Evolutionary conservation across 1,140 invertebrate genomes (phyloP).

Genomic region (Caenorhabditis inopinata): DNA sequence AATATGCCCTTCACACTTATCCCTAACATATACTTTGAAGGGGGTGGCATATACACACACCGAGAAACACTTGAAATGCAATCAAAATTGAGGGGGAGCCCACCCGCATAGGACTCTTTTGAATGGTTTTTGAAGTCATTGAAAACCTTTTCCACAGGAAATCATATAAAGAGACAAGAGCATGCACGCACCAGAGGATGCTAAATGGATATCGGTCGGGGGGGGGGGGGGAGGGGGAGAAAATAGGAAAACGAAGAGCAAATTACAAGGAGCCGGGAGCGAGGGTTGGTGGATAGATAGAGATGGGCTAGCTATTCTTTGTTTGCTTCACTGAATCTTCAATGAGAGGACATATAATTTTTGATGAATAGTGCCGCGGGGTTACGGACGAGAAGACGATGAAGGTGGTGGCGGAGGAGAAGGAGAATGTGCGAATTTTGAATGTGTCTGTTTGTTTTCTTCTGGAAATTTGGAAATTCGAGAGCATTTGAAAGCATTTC

Average conservation of each 20-base stretch:
- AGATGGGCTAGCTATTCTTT: not conserved
- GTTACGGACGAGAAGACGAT: not conserved
- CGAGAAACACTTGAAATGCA: constrained; percentile 21
- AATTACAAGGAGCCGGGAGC: not conserved
- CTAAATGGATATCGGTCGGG: too few species aligned
- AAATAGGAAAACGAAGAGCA: not conserved
- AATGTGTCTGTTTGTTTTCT: constrained; percentile 34
- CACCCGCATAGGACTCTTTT: not conserved
- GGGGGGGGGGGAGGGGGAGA: not conserved
- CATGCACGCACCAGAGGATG: too few species aligned
- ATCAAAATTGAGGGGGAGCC: not conserved
- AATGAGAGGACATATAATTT: constrained; percentile 9
- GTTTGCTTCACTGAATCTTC: not conserved
- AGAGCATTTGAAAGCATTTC: constrained; percentile 14
- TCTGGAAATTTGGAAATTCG: constrained; percentile 28
- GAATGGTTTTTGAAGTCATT: too few species aligned
- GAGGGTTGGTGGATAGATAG: not conserved
- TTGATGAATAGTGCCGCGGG: constrained; percentile 28
- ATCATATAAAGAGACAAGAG: too few species aligned
- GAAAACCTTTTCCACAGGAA: too few species aligned
- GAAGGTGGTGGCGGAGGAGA: not conserved
- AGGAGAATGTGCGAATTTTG: constrained; percentile 12
- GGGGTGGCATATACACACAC: not conserved
- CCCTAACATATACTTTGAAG: not conserved
- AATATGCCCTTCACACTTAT: constrained; percentile 7